Conservation (phyloP, 2,888 invertebrate species). For the Auanema freiburgensis region DNA sequence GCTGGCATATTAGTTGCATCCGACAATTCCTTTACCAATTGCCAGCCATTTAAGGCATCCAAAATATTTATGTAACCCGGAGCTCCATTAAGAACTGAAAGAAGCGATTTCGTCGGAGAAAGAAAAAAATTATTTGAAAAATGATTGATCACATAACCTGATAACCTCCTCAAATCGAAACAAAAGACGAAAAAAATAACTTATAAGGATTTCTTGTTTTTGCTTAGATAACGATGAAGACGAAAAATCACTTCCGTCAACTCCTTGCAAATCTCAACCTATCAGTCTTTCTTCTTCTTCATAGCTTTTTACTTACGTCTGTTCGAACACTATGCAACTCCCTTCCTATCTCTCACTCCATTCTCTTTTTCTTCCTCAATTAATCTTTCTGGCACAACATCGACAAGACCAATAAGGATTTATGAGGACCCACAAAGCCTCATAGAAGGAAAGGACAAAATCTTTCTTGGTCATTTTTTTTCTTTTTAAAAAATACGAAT, state of each 20-base stretch:
- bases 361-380: too few species aligned
- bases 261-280: slow-evolving; percentile 1
- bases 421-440: not conserved
- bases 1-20: slow-evolving; percentile 77
- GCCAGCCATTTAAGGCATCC: slow-evolving; percentile 96
- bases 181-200: not conserved
- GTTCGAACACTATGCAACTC: too few species aligned
- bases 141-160: too few species aligned
- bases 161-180: too few species aligned
- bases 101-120: not conserved
- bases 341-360: too few species aligned
- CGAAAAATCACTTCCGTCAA: slow-evolving; percentile 15
- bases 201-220: slow-evolving; percentile 9
- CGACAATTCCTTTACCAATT: slow-evolving; percentile 86
- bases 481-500: slow-evolving; percentile 1
- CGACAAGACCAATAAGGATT: too few species aligned
- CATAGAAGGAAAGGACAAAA: not conserved
- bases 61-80: slow-evolving; percentile 97
- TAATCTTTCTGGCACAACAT: too few species aligned
- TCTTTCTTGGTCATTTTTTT: slow-evolving; percentile 5
- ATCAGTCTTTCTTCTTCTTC: too few species aligned
- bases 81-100: slow-evolving; percentile 82
- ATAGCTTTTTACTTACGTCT: too few species aligned
- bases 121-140: too few species aligned
- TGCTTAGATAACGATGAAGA: slow-evolving; percentile 10